Percentiles rank a stretch among this genome's conserved stretches.
phyloP scores from a whole-genome alignment of 2,113 vertebrate species.

The Malurus alboscapulatus region DNA sequence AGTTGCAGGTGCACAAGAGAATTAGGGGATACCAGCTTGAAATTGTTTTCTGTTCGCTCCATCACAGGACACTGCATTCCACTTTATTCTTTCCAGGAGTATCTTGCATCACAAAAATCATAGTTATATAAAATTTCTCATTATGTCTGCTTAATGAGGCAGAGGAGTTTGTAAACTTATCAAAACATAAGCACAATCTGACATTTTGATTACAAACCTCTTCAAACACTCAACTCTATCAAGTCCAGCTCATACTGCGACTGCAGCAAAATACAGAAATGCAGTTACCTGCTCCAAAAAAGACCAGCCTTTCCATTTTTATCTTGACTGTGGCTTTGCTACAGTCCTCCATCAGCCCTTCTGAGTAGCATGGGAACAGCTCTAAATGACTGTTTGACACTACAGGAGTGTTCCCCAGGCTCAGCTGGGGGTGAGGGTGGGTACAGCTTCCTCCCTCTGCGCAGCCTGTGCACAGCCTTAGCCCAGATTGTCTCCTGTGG shows the following conservation, averaged over 20 bases:
- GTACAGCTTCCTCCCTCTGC: not conserved
- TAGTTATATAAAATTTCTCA: not conserved
- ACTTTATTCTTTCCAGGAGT: not conserved
- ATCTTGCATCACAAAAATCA: not conserved
- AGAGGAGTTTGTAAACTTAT: not conserved
- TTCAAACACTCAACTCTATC: not conserved
- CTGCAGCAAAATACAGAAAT: not conserved
- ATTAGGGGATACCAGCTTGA: not conserved
- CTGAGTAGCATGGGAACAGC: not conserved
- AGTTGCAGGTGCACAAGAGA: not conserved
- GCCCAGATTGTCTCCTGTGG: not conserved
- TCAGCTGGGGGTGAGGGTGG: not conserved
- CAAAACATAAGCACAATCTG: not conserved
- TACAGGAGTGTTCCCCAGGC: not conserved
- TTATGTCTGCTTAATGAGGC: conserved; percentile 18
- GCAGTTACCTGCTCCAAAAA: not conserved
- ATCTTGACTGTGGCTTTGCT: not conserved
- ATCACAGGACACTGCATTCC: not conserved
- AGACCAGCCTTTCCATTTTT: not conserved
- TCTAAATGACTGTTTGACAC: not conserved
- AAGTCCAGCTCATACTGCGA: not conserved
- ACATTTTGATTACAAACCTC: not conserved
- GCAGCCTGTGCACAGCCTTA: not conserved
- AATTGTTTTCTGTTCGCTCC: not conserved
- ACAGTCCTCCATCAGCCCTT: not conserved